phyloP scores from a whole-genome alignment of 2,113 vertebrate species.

The Accipiter virgatus region DNA sequence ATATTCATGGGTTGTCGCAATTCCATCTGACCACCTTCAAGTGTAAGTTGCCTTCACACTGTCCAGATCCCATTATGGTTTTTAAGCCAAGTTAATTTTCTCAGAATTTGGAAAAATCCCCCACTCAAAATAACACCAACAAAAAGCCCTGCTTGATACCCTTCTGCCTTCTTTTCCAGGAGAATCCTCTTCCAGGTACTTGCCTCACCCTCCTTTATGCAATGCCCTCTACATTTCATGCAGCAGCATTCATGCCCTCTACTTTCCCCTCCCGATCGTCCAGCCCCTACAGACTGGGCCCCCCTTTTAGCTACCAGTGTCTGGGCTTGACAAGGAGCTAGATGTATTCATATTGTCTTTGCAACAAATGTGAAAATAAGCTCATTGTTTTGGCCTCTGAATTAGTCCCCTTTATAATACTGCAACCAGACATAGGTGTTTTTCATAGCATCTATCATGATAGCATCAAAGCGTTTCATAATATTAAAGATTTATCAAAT shows the following conservation, averaged over 20 bases:
- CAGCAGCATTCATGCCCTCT: fast-evolving
- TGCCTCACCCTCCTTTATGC: not conserved
- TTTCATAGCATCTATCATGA: not conserved
- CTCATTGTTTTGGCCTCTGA: not conserved
- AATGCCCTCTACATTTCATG: not conserved
- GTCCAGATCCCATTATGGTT: not conserved
- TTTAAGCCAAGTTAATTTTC: not conserved
- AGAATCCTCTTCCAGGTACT: not conserved
- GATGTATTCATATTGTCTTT: not conserved
- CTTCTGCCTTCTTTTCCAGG: not conserved
- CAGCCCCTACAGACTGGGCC: not conserved
- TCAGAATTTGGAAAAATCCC: not conserved
- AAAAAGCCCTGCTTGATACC: fast-evolving
- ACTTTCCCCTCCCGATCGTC: fast-evolving
- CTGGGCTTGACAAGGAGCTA: not conserved
- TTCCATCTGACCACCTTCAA: not conserved
- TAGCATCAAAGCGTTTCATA: not conserved
- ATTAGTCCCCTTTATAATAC: not conserved
- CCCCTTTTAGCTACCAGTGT: not conserved
- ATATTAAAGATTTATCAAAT: not conserved
- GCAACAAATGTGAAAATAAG: not conserved
- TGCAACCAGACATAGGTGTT: not conserved
- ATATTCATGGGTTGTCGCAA: not conserved
- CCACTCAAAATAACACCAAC: not conserved
- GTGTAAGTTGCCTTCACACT: not conserved